Conservation (phyloP, 2,888 invertebrate genomes). For the Anodontia alba region DNA sequence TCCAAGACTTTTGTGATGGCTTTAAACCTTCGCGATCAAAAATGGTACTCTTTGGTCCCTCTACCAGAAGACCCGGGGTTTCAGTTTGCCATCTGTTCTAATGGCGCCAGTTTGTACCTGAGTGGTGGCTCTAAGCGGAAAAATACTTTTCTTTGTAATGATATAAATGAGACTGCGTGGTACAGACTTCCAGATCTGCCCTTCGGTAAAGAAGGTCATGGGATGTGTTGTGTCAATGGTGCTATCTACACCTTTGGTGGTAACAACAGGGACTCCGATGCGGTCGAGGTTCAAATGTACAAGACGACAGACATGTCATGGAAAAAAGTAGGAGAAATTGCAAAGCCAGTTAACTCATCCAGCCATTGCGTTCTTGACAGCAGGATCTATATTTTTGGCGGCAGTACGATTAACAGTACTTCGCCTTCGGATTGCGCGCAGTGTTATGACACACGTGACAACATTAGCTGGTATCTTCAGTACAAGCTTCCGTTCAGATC, state of each 20-base stretch:
- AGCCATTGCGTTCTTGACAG: conserved; percentile 22
- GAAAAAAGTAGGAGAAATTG: conserved; percentile 34
- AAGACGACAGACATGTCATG: conserved; percentile 16
- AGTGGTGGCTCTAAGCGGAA: conserved; percentile 44
- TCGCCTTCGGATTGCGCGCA: conserved; percentile 36
- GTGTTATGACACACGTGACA: conserved; percentile 40
- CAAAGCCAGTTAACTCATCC: conserved; percentile 31
- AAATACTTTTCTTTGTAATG: conserved; percentile 31
- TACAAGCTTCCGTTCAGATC: conserved; percentile 38
- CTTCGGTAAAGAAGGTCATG: conserved; percentile 43
- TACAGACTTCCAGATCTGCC: conserved; percentile 20
- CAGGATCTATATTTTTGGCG: conserved; percentile 51
- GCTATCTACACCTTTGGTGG: conserved; percentile 49
- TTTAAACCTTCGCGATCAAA: conserved; percentile 41
- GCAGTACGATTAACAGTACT: conserved; percentile 5
- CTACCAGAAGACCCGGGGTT: conserved; percentile 37
- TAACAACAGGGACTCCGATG: neutral
- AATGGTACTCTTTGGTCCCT: conserved; percentile 33
- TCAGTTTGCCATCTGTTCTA: conserved; percentile 42
- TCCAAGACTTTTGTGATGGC: conserved; percentile 18
- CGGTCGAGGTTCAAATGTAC: conserved; percentile 37
- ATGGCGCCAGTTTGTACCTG: conserved; percentile 36
- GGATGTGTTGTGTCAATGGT: conserved; percentile 33
- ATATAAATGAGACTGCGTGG: conserved; percentile 24
- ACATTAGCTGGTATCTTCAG: conserved; percentile 31